phyloP scores from a whole-genome alignment of 2,888 invertebrate genomes.

The Phasia obesa region DNA sequence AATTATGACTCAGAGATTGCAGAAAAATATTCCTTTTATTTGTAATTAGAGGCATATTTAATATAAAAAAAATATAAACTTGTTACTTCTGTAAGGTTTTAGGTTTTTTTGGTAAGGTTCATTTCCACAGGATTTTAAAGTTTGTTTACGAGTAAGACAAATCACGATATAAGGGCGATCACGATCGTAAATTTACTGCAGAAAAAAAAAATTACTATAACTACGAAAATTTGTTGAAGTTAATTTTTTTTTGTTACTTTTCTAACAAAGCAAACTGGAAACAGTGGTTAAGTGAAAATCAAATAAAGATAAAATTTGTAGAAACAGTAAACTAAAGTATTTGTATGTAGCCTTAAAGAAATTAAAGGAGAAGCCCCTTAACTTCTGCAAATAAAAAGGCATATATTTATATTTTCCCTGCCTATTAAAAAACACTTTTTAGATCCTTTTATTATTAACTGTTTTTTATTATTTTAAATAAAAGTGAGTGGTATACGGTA shows the following conservation, averaged over 20 bases:
- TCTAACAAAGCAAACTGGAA: not conserved
- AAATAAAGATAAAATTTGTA: not conserved
- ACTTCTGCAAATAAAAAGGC: no score
- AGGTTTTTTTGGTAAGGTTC: not conserved
- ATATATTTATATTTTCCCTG: no score
- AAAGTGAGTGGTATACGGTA: no score
- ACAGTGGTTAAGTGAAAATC: conserved; percentile 25
- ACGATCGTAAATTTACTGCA: conserved; percentile 74
- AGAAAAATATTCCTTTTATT: conserved; percentile 18
- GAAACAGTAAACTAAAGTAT: no score
- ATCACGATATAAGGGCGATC: conserved; percentile 77
- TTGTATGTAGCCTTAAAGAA: no score
- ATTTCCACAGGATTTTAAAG: conserved; percentile 53
- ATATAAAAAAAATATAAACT: conserved; percentile 32
- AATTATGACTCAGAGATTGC: conserved; percentile 41
- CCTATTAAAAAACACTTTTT: no score
- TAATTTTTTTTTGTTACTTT: conserved; percentile 22
- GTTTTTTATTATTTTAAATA: no score
- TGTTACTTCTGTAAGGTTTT: conserved; percentile 8
- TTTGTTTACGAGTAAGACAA: conserved; percentile 73
- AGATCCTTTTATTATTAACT: no score
- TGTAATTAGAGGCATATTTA: conserved; percentile 55
- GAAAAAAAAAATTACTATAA: conserved; percentile 31
- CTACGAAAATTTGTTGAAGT: conserved; percentile 58
- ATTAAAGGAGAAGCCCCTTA: no score